Percentiles rank a stretch among this genome's conserved stretches.
phyloP scores from a whole-genome alignment of 2,113 vertebrate genomes.

The Plestiodon gilberti region DNA sequence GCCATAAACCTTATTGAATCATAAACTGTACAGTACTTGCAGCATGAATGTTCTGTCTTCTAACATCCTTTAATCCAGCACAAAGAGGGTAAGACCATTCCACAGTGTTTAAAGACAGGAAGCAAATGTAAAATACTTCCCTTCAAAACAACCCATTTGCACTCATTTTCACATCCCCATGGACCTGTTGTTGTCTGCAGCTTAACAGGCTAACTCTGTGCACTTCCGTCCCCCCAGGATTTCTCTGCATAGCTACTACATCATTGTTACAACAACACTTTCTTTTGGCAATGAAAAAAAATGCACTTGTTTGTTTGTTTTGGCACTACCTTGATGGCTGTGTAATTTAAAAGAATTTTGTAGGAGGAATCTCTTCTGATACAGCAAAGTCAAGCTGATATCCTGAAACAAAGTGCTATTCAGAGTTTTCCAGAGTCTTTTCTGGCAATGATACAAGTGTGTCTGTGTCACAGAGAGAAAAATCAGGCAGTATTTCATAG shows the following conservation, averaged over 20 bases:
- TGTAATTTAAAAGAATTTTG: constrained; percentile 40
- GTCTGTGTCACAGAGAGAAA: constrained; percentile 7
- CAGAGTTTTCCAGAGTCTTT: constrained; percentile 17
- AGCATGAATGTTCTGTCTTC: background rate
- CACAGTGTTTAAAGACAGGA: constrained; percentile 40
- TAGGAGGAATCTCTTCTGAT: constrained; percentile 42
- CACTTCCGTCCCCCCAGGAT: constrained; percentile 34
- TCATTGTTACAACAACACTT: background rate
- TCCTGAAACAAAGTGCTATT: constrained; percentile 41
- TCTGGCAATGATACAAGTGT: constrained; percentile 18
- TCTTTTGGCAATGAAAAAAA: background rate
- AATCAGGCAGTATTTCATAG: constrained; percentile 9
- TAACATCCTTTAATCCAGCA: background rate
- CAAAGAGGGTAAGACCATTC: constrained; percentile 22
- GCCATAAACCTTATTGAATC: background rate
- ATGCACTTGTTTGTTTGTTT: constrained; percentile 40
- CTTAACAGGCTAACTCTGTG: constrained; percentile 34
- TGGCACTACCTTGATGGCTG: constrained; percentile 16
- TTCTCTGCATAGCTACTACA: constrained; percentile 12
- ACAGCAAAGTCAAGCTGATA: constrained; percentile 33
- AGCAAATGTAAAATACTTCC: constrained; percentile 44
- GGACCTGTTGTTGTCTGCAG: background rate
- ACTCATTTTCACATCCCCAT: constrained; percentile 37
- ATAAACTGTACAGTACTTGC: background rate
- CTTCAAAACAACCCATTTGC: constrained; percentile 30